phyloP scores from a whole-genome alignment of 2,797 vertebrate species.

The Hydrolagus colliei region DNA sequence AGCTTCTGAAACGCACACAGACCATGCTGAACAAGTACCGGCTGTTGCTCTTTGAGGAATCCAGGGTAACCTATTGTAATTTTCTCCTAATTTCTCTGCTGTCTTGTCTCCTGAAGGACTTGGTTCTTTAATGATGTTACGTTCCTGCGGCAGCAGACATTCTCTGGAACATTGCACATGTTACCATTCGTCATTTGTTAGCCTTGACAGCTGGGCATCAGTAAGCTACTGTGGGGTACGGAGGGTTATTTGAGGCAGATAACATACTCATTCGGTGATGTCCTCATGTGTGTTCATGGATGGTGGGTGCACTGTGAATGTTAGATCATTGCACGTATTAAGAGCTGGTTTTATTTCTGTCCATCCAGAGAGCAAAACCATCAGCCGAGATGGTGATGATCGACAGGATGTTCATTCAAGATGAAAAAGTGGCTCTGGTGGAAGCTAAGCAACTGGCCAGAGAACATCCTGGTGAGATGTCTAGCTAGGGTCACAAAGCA shows the following conservation, averaged over 20 bases:
- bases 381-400: slow-evolving; percentile 75
- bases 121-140: not conserved
- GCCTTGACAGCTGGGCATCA: not conserved
- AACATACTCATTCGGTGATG: no score
- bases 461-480: slow-evolving; percentile 61
- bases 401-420: slow-evolving; percentile 69
- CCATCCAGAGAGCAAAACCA: slow-evolving; percentile 61
- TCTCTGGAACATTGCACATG: not conserved
- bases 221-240: not conserved
- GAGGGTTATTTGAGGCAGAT: no score
- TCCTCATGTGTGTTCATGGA: no score
- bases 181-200: not conserved
- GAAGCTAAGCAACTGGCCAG: slow-evolving; percentile 59
- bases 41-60: slow-evolving; percentile 63
- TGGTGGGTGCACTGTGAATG: no score
- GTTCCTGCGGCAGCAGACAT: not conserved
- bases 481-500: not conserved
- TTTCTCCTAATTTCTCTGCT: no score
- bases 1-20: slow-evolving; percentile 65
- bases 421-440: slow-evolving; percentile 56
- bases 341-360: not conserved
- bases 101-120: no score
- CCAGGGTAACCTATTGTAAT: slow-evolving; percentile 50
- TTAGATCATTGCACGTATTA: no score
- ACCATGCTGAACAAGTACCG: slow-evolving; percentile 73